These are phyloP conservation scores for Dromius quadrimaculatus DNA, from an alignment of 2,888 invertebrate genomes.

Conservation along the genomic window DNA sequence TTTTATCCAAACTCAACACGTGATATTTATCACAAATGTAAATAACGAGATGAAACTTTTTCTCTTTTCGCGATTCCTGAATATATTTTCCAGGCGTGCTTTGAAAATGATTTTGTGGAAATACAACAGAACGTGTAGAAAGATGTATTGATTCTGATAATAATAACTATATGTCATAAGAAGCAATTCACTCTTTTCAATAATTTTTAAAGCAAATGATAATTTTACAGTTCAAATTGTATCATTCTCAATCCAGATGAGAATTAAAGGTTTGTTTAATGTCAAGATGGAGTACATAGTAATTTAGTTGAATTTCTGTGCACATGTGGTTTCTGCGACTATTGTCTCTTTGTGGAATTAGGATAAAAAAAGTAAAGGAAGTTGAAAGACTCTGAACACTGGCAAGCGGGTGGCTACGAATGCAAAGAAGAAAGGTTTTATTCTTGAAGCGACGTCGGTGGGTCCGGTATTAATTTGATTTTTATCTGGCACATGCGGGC, in stretches of 20 bases:
- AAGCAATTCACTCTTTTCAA: too few relatives aligned
- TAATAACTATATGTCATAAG: too few relatives aligned
- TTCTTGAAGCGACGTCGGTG: conserved; percentile 53
- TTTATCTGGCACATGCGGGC: conserved; percentile 58
- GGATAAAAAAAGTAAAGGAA: conserved; percentile 3
- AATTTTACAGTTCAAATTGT: too few relatives aligned
- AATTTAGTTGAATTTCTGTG: conserved; percentile 29
- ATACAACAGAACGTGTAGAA: too few relatives aligned
- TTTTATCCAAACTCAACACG: conserved; percentile 57
- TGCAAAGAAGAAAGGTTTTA: conserved; percentile 50
- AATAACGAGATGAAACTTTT: conserved; percentile 57
- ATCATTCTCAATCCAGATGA: too few relatives aligned
- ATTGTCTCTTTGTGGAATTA: conserved; percentile 16
- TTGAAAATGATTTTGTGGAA: too few relatives aligned
- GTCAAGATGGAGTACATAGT: too few relatives aligned
- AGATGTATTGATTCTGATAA: too few relatives aligned
- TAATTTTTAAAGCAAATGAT: too few relatives aligned
- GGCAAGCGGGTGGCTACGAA: neutral
- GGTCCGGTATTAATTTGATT: conserved; percentile 59
- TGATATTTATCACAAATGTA: conserved; percentile 64
- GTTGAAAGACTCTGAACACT: neutral
- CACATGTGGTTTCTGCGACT: conserved; percentile 20
- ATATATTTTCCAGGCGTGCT: too few relatives aligned
- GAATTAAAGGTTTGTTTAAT: too few relatives aligned
- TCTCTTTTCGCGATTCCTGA: conserved; percentile 6